phyloP scores from a whole-genome alignment of 2,797 vertebrate genomes.

The Adrianichthys oophorus region DNA sequence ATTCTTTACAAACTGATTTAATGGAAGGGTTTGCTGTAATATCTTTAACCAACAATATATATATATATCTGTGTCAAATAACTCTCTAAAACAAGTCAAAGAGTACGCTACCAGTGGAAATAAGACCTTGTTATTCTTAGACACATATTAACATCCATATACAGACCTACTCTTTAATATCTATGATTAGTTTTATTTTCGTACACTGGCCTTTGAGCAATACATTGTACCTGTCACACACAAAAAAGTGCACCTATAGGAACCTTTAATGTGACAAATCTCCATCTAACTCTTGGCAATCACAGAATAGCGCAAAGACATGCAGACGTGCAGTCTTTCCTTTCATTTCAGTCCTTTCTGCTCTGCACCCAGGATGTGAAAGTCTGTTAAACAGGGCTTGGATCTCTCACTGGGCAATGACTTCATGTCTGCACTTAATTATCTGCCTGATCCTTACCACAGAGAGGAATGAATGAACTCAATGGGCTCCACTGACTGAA shows the following conservation, averaged over 20 bases:
- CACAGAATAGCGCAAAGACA: slow-evolving; percentile 9
- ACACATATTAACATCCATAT: not conserved
- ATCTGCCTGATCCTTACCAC: slow-evolving; percentile 79
- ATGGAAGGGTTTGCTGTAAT: too few relatives aligned
- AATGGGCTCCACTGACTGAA: slow-evolving; percentile 63
- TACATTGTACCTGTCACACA: not conserved
- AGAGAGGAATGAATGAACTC: slow-evolving; percentile 66
- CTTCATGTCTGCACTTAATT: slow-evolving; percentile 77
- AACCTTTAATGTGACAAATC: not conserved
- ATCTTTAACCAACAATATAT: too few relatives aligned
- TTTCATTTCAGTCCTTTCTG: slow-evolving; percentile 32
- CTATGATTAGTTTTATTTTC: not conserved
- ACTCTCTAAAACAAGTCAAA: too few relatives aligned
- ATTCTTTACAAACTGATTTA: too few relatives aligned
- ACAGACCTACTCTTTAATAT: not conserved
- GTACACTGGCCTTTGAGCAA: not conserved
- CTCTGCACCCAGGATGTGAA: slow-evolving; percentile 22
- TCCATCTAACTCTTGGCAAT: not conserved
- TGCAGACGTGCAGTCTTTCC: slow-evolving; percentile 19
- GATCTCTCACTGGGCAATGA: slow-evolving; percentile 77
- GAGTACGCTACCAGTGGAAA: too few relatives aligned
- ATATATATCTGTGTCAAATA: too few relatives aligned
- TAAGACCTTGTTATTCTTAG: too few relatives aligned
- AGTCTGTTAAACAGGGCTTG: slow-evolving; percentile 61
- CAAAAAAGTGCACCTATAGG: not conserved